These are phyloP conservation scores for Ormyrus rosae DNA, from an alignment of 2,888 invertebrate genomes.

Conservation along the genomic window DNA sequence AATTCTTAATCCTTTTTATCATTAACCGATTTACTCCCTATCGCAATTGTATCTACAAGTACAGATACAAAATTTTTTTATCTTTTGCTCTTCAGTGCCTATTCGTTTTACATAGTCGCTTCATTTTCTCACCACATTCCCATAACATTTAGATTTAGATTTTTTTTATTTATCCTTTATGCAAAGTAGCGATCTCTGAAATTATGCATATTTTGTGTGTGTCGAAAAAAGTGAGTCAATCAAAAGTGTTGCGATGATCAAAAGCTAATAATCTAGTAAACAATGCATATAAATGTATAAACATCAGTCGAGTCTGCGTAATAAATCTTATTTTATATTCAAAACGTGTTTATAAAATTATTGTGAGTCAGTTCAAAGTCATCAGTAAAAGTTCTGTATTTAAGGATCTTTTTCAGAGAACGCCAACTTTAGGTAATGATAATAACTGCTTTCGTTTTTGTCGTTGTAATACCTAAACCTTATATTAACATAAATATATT, in stretches of 20 bases:
- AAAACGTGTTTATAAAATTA: not conserved
- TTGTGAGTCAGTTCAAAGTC: slow-evolving; percentile 35
- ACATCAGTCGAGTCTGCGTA: not conserved
- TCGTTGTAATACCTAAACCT: slow-evolving; percentile 59
- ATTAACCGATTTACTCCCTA: slow-evolving; percentile 61
- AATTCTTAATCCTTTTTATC: slow-evolving; percentile 68
- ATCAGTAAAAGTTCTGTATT: slow-evolving; percentile 29
- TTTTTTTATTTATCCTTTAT: slow-evolving; percentile 53
- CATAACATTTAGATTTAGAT: slow-evolving; percentile 55
- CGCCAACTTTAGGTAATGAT: slow-evolving; percentile 60
- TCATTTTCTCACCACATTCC: slow-evolving; percentile 38
- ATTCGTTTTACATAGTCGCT: slow-evolving; percentile 35
- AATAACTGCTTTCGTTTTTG: slow-evolving; percentile 56
- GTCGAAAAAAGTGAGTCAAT: not conserved
- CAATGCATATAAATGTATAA: slow-evolving; percentile 23
- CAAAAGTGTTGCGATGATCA: slow-evolving; percentile 7
- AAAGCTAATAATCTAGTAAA: slow-evolving; percentile 20
- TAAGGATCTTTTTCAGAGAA: slow-evolving; percentile 68
- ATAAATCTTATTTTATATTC: not conserved
- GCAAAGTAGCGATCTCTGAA: slow-evolving; percentile 66
- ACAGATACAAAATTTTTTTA: slow-evolving; percentile 71
- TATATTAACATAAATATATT: slow-evolving; percentile 63
- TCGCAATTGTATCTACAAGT: slow-evolving; percentile 71
- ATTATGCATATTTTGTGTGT: slow-evolving; percentile 21
- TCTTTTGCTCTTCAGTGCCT: slow-evolving; percentile 37